A percentile compares a stretch with the other conserved stretches of the same genome.
Conservation (phyloP, 2,797 vertebrate genomes). For the Centropyge bicolor region DNA sequence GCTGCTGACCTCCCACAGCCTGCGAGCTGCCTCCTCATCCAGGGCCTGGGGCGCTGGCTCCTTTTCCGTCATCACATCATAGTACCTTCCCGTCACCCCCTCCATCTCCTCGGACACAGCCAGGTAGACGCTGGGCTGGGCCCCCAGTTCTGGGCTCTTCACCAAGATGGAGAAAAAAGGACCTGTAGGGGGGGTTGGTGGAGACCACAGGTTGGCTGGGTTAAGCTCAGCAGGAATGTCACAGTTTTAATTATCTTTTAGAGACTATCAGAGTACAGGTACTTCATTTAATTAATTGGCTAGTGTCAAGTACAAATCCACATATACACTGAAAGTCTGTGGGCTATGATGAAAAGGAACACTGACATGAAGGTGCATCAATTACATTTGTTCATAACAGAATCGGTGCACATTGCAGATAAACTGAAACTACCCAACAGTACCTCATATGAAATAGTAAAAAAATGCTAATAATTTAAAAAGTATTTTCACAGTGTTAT, state of each 20-base stretch:
- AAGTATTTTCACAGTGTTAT: background rate
- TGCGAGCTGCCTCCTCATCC: constrained; percentile 82
- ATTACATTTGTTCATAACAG: background rate
- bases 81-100: constrained; percentile 88
- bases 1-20: constrained; percentile 89
- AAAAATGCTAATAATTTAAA: no score
- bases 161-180: constrained; percentile 90
- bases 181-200: constrained; percentile 69
- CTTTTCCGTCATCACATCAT: constrained; percentile 87
- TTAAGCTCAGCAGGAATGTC: background rate
- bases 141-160: constrained; percentile 88
- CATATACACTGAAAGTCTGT: background rate
- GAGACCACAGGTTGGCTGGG: background rate
- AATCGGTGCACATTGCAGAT: constrained; percentile 1
- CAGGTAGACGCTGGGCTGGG: constrained; percentile 88
- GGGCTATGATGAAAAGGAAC: background rate
- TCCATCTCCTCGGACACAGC: constrained; percentile 87
- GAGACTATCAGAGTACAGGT: background rate
- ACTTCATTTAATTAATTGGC: background rate
- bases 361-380: background rate
- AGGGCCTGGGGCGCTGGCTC: constrained; percentile 87
- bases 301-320: background rate
- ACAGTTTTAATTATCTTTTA: background rate
- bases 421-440: background rate
- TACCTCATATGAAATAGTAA: background rate